Conservation (phyloP, 1,140 invertebrate genomes). For the Bombus cullumanus region DNA sequence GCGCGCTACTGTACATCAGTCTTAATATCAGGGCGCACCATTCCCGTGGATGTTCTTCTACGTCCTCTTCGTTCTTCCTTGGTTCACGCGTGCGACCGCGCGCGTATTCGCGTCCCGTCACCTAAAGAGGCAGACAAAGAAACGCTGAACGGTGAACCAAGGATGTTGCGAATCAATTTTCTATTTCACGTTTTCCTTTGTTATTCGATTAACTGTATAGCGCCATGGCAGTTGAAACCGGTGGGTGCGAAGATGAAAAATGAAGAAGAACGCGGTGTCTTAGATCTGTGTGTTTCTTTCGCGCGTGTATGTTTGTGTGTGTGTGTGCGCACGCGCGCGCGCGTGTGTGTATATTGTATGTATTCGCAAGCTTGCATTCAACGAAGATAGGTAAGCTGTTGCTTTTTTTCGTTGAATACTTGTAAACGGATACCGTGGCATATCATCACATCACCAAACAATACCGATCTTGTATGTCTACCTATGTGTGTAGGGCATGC, state of each 20-base stretch:
- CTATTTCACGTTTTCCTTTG: constrained; percentile 47
- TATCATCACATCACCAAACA: background rate
- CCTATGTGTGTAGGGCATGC: too few species aligned
- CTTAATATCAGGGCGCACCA: constrained; percentile 83
- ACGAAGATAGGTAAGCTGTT: background rate
- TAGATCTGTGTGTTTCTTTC: background rate
- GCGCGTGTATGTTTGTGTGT: background rate
- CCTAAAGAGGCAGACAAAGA: background rate
- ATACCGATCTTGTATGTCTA: constrained; percentile 6
- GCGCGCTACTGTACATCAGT: constrained; percentile 84
- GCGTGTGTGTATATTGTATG: background rate
- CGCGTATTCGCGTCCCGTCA: background rate
- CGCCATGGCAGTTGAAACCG: constrained; percentile 79
- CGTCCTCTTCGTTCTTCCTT: constrained; percentile 9
- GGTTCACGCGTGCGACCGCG: background rate
- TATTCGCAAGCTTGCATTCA: constrained; percentile 27
- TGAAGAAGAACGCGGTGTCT: background rate
- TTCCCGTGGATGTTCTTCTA: constrained; percentile 76
- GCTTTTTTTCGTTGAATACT: constrained; percentile 12
- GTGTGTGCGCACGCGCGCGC: background rate
- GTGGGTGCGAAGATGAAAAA: constrained; percentile 61
- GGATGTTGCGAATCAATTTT: constrained; percentile 2
- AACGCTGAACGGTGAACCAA: background rate
- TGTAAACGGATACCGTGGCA: constrained; percentile 29
- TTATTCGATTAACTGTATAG: constrained; percentile 71